Percentiles rank a stretch among this genome's conserved stretches.
Evolutionary conservation across 2,888 invertebrate genomes (phyloP).

Genomic region (Dromius quadrimaculatus): DNA sequence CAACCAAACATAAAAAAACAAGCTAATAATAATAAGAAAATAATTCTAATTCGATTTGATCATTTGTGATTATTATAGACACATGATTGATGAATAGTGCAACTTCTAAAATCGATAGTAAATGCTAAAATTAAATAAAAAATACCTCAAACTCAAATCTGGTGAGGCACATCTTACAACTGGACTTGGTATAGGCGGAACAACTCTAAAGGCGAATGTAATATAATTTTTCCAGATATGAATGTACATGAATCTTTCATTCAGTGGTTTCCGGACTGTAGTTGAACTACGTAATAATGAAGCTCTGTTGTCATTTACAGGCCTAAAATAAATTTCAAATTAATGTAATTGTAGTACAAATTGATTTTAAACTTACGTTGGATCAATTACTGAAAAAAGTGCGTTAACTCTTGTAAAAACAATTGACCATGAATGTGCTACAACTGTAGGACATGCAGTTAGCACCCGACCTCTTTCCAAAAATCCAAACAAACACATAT

Average conservation of each 20-base stretch:
- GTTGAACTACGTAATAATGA: slow-evolving; percentile 91
- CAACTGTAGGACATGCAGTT: slow-evolving; percentile 85
- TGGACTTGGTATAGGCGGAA: slow-evolving; percentile 90
- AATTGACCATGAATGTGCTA: slow-evolving; percentile 95
- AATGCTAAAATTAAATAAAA: slow-evolving; percentile 19
- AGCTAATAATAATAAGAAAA: too few relatives aligned
- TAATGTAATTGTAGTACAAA: slow-evolving; percentile 13
- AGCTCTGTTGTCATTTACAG: slow-evolving; percentile 95
- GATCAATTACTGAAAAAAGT: slow-evolving; percentile 93
- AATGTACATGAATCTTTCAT: slow-evolving; percentile 94
- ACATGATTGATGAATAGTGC: slow-evolving; percentile 11
- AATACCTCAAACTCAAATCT: slow-evolving; percentile 89
- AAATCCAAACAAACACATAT: slow-evolving; percentile 88
- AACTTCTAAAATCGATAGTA: slow-evolving; percentile 17
- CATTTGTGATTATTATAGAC: slow-evolving; percentile 1
- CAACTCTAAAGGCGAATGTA: slow-evolving; percentile 95
- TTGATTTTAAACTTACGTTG: slow-evolving; percentile 75
- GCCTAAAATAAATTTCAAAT: slow-evolving; percentile 69
- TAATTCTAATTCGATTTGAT: neutral
- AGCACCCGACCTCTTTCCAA: slow-evolving; percentile 87
- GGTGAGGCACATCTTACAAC: slow-evolving; percentile 93
- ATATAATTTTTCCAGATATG: slow-evolving; percentile 98
- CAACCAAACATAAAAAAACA: slow-evolving; percentile 15
- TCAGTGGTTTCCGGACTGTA: slow-evolving; percentile 89
- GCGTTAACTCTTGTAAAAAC: slow-evolving; percentile 92